Conservation (phyloP, 1,140 invertebrate genomes). For the Heterodera schachtii region DNA sequence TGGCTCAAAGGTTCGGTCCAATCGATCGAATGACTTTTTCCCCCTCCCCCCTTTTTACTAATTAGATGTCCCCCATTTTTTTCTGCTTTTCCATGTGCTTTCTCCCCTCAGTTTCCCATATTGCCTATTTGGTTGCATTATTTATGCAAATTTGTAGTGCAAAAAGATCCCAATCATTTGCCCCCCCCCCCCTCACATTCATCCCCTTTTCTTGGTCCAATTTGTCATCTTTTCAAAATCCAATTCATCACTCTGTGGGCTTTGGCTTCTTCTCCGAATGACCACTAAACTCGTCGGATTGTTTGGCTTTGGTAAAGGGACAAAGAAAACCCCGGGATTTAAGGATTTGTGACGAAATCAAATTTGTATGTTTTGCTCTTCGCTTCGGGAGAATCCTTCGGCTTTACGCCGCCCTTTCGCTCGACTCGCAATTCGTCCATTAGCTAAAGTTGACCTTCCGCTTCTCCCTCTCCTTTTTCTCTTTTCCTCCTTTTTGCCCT, state of each 20-base stretch:
- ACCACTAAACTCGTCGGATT: not conserved
- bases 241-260: constrained; percentile 17
- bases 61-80: not conserved
- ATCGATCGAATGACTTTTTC: too few species aligned
- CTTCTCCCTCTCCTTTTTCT: not conserved
- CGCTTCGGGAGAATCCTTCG: not conserved
- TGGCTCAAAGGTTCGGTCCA: too few species aligned
- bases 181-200: not conserved
- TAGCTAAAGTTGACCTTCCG: not conserved
- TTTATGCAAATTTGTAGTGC: too few species aligned
- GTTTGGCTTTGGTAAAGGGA: not conserved
- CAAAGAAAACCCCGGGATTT: not conserved
- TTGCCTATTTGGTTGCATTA: too few species aligned
- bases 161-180: not conserved
- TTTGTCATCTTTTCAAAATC: not conserved
- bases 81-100: not conserved
- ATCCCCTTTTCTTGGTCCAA: not conserved
- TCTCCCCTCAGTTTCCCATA: not conserved
- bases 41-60: too few species aligned
- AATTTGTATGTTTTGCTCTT: not conserved
- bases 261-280: not conserved
- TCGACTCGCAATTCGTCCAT: not conserved
- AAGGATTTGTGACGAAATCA: not conserved
- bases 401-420: too few species aligned
- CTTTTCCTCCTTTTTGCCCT: not conserved